Evolutionary conservation across 2,888 invertebrate genomes (phyloP).

Genomic region (Gandaritis pyraliata): DNA sequence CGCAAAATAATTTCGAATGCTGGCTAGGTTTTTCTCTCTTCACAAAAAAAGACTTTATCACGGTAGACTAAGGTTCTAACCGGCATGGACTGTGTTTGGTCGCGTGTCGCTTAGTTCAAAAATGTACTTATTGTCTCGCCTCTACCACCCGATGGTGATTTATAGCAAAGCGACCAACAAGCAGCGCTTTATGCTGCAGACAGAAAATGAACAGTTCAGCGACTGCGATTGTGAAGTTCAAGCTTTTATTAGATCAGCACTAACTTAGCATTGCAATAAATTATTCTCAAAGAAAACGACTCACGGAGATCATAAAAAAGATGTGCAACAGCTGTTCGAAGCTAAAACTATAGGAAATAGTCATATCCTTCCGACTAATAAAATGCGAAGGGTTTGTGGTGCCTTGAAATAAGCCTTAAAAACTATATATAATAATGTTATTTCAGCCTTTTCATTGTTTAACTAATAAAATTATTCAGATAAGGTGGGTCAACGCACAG

Average conservation of each 20-base stretch:
- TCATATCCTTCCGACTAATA: too few species aligned
- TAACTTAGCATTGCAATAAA: constrained; percentile 40
- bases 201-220: constrained; percentile 40
- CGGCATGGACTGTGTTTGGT: neutral
- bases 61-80: neutral
- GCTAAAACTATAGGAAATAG: too few species aligned
- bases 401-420: too few species aligned
- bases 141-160: constrained; percentile 45
- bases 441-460: too few species aligned
- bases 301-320: constrained; percentile 3
- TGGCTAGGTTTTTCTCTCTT: neutral
- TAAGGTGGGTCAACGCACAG: too few species aligned
- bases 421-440: too few species aligned
- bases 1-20: neutral
- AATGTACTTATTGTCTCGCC: constrained; percentile 16
- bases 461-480: too few species aligned
- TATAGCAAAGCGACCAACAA: constrained; percentile 46
- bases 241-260: constrained; percentile 30
- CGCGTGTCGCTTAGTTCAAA: neutral
- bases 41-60: neutral
- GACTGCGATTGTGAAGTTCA: constrained; percentile 20
- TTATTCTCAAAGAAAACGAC: constrained; percentile 30
- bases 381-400: too few species aligned
- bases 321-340: neutral
- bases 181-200: constrained; percentile 47